A percentile compares a stretch with the other conserved stretches of the same genome.
phyloP scores from a whole-genome alignment of 2,113 vertebrate genomes.

The Ictalurus punctatus region DNA sequence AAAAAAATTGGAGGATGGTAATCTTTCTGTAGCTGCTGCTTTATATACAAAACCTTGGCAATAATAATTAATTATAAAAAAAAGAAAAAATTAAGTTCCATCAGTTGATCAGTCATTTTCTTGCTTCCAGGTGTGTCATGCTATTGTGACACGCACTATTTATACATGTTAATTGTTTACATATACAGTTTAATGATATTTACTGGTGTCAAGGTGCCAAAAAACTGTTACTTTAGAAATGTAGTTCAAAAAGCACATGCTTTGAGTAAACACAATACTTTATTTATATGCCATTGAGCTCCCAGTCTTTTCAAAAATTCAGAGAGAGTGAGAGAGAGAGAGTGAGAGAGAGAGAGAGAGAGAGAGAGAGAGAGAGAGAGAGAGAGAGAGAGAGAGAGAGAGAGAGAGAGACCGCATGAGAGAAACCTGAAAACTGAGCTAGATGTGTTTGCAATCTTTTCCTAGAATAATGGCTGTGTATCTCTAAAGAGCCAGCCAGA shows the following conservation, averaged over 20 bases:
- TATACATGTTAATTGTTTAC: constrained; percentile 5
- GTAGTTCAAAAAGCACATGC: background rate
- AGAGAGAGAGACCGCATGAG: background rate
- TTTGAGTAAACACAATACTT: background rate
- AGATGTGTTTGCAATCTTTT: constrained; percentile 29
- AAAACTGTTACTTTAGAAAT: background rate
- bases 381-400: background rate
- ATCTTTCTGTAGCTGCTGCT: constrained; percentile 9
- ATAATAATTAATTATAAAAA: constrained; percentile 17
- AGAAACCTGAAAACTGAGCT: constrained; percentile 2
- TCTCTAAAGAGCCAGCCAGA: constrained; percentile 49
- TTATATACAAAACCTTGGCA: constrained; percentile 1
- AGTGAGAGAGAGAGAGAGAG: background rate
- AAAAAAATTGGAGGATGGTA: background rate
- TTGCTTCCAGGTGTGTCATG: background rate
- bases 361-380: background rate
- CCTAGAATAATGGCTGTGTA: constrained; percentile 27
- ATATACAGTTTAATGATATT: constrained; percentile 1
- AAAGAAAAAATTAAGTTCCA: background rate
- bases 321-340: background rate
- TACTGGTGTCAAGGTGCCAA: background rate
- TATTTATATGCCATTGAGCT: constrained; percentile 5
- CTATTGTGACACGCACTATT: background rate
- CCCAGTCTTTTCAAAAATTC: constrained; percentile 19
- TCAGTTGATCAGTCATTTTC: background rate